phyloP scores from a whole-genome alignment of 1,140 invertebrate genomes.

The Daktulosphaira vitifoliae region DNA sequence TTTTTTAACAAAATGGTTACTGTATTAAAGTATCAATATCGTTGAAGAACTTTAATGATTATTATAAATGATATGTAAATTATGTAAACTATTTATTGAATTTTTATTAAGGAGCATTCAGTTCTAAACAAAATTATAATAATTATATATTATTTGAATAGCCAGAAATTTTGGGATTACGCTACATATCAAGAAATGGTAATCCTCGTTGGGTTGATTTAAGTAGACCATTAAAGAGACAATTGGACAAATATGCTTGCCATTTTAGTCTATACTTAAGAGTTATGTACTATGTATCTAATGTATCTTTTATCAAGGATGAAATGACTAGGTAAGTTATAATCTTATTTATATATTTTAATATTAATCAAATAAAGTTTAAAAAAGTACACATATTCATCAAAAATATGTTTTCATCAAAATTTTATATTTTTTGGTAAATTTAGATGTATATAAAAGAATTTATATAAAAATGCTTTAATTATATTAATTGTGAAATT shows the following conservation, averaged over 20 bases:
- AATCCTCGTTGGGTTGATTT: slow-evolving; percentile 78
- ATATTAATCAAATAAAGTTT: no score
- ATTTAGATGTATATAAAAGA: no score
- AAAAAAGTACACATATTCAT: no score
- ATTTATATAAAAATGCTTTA: no score
- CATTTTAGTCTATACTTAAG: slow-evolving; percentile 72
- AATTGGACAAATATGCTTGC: slow-evolving; percentile 84
- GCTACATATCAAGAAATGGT: slow-evolving; percentile 56
- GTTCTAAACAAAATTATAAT: neutral
- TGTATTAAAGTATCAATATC: no score
- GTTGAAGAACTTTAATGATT: no score
- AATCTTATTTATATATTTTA: no score
- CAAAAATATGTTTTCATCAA: no score
- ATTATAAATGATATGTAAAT: no score
- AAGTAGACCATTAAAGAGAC: slow-evolving; percentile 82
- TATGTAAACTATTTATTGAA: neutral
- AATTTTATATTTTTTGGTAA: no score
- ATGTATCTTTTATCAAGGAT: slow-evolving; percentile 74
- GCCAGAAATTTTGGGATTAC: slow-evolving; percentile 79
- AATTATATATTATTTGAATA: slow-evolving; percentile 36
- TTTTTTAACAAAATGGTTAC: no score
- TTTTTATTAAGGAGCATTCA: neutral
- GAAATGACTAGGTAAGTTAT: slow-evolving; percentile 68
- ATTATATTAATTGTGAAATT: no score
- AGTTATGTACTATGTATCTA: slow-evolving; percentile 89